phyloP scores from a whole-genome alignment of 2,113 vertebrate species.

The Anthoscopus minutus region DNA sequence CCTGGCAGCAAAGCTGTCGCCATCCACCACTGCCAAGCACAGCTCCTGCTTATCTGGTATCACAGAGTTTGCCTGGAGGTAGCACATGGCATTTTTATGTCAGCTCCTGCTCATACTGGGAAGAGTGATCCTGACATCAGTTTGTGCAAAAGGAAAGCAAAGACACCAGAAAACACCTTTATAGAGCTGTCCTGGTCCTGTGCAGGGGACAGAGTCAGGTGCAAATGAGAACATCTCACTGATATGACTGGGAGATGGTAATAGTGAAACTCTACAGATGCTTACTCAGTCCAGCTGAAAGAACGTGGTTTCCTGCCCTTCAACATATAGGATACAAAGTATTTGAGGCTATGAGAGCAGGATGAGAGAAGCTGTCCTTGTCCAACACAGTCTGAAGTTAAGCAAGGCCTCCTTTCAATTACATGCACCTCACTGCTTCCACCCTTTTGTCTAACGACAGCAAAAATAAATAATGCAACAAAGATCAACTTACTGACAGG shows the following conservation, averaged over 20 bases:
- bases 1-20: background rate
- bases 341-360: background rate
- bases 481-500: background rate
- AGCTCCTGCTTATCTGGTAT: background rate
- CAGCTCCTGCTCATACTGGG: background rate
- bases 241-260: accelerated
- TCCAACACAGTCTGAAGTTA: background rate
- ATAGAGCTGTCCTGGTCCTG: background rate
- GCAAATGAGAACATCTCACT: background rate
- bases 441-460: background rate
- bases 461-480: slow-evolving; percentile 30
- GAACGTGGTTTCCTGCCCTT: background rate
- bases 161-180: background rate
- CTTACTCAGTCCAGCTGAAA: background rate
- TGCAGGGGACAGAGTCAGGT: background rate
- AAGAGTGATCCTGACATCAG: background rate
- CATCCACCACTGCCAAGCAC: background rate
- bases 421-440: background rate
- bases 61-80: background rate
- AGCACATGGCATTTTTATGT: background rate
- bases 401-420: background rate
- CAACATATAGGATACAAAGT: background rate
- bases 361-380: background rate
- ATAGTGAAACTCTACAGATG: background rate
- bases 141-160: background rate